Evolutionary conservation across 2,888 invertebrate genomes (phyloP), one percentile per base, ranked within the genome.

Genomic region (Lissonota sp.): DNA sequence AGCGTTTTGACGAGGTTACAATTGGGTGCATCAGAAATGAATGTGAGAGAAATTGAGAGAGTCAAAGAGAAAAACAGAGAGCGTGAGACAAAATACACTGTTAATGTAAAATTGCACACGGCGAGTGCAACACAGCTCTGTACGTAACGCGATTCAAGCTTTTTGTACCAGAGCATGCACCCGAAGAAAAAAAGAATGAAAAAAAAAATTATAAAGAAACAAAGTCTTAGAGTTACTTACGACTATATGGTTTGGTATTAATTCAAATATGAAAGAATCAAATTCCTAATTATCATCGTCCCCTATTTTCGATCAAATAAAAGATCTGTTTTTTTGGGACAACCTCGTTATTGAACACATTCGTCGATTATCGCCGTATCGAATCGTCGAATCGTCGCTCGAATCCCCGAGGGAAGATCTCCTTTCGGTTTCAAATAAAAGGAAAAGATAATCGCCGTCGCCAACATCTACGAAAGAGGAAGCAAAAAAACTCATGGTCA

Each of bases 291-390:
- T 88, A 90, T 88, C 89, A 90, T 90, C 89, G 84, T 89, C 88
- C 88, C 89, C 90, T 90, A 89, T 88, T 90, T 90, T 90, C 89
- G 88, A 90, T 89, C 87, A 90, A 77, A 81, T 90, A 89, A 90
- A 91, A 87, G 87, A 89, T 90, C 89, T 90, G 88, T 89, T 90
- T 88, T 90, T 90, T 91, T 89, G 90, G 90, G 90, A 90, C 88
- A 86, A 57, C 42, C 16, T 60, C 57, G 64, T 60, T 55, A 64
- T 80, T 77, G 8, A 64, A 49, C 55, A 63, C 62, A 44, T 14
- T 74, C 69, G 79, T 79, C 26, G 37, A 44, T 71, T 8, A 40
- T 46, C 39, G 42, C 44, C 80, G 79, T 67, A 82, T 72, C 71
- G 60, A 37, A 44, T 26, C 26, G 26, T 72, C 71, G 60, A 37